phyloP scores from a whole-genome alignment of 2,888 invertebrate species.

The Cylindroiulus punctatus region DNA sequence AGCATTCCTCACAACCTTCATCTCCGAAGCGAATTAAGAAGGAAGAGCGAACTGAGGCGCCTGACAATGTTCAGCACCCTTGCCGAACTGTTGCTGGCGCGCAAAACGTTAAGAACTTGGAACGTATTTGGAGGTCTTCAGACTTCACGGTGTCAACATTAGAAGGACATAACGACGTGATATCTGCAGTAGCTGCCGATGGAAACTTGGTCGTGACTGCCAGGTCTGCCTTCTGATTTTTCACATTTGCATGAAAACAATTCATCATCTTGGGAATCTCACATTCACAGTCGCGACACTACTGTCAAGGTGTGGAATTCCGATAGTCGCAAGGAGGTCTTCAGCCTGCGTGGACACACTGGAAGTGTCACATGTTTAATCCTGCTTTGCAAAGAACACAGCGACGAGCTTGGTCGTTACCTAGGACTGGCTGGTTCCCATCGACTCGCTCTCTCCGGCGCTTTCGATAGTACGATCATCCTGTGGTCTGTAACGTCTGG shows the following conservation, averaged over 20 bases:
- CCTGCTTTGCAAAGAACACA: conserved; percentile 61
- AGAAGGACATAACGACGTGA: conserved; percentile 57
- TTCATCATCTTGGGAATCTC: background rate
- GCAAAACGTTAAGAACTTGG: background rate
- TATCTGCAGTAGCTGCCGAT: conserved; percentile 56
- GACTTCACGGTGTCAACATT: conserved; percentile 55
- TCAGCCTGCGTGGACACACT: conserved; percentile 59
- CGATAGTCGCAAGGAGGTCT: conserved; percentile 58
- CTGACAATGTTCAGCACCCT: background rate
- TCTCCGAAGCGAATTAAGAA: conserved; percentile 49
- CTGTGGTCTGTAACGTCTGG: conserved; percentile 64
- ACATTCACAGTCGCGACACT: conserved; percentile 59
- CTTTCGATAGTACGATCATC: conserved; percentile 64
- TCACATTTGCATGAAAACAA: background rate
- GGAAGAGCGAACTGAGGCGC: background rate
- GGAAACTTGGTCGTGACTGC: conserved; percentile 55
- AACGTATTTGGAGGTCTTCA: conserved; percentile 54
- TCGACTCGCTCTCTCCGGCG: conserved; percentile 63
- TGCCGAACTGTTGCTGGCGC: background rate
- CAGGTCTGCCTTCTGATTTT: conserved; percentile 50
- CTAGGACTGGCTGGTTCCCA: conserved; percentile 57
- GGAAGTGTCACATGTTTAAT: conserved; percentile 59
- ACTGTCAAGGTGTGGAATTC: conserved; percentile 60
- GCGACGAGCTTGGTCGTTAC: conserved; percentile 59
- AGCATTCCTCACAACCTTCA: background rate